Conservation (phyloP, 2,888 invertebrate species). For the Agriopis marginaria region DNA sequence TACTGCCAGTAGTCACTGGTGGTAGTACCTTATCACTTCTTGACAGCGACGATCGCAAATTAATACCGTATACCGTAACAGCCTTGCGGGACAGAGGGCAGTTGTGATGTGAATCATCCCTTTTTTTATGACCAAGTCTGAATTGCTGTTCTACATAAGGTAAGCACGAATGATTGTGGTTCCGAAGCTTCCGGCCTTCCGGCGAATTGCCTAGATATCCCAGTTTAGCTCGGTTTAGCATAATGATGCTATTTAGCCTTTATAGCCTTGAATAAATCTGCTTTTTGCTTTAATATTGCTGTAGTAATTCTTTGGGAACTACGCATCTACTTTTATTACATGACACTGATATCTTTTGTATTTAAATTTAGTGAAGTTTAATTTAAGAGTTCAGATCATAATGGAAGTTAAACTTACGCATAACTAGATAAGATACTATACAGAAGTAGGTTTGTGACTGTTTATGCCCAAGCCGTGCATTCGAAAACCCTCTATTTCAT, state of each 20-base stretch:
- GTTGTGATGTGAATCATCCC: not conserved
- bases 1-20: too few species aligned
- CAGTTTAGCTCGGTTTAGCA: slow-evolving; percentile 22
- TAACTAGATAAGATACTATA: too few species aligned
- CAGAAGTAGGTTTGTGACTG: too few species aligned
- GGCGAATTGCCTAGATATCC: slow-evolving; percentile 20
- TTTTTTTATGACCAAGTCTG: slow-evolving; percentile 3
- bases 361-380: not conserved
- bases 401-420: too few species aligned
- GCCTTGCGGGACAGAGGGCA: not conserved
- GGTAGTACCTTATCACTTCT: too few species aligned
- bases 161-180: slow-evolving; percentile 13
- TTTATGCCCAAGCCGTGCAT: too few species aligned
- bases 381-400: too few species aligned
- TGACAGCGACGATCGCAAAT: too few species aligned
- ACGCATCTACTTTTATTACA: not conserved
- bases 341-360: not conserved
- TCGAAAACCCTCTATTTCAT: too few species aligned
- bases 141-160: slow-evolving; percentile 11
- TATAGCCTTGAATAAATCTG: slow-evolving; percentile 17
- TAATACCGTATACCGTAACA: too few species aligned
- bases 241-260: slow-evolving; percentile 21
- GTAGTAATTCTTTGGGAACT: not conserved
- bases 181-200: slow-evolving; percentile 10
- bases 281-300: slow-evolving; percentile 8